Base-by-base conservation (phyloP, 2,888 invertebrate genomes). In the Ecdyonurus torrentis region DNA sequence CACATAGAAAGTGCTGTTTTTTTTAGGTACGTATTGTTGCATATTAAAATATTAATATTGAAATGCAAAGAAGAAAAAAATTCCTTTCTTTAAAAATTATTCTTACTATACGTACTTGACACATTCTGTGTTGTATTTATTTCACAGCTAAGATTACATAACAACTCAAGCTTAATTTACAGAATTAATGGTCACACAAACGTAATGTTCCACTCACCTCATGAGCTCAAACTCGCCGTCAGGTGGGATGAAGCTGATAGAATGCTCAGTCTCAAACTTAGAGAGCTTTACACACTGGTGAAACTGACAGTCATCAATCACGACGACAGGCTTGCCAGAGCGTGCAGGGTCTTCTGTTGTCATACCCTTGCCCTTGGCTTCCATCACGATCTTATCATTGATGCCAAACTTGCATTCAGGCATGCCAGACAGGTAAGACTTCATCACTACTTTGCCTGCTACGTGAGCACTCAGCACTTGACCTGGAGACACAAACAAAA, bases 401-500 rank as follows among this genome's bases (percentile, higher is more conserved):
- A 99, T 98, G 19, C 99, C 99, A 75, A 91, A 99, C 80, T 99
- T 99, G 79, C 99, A 99, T 76, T 99, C 99, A 0, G 99, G 99
- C 99, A 99, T 99, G 37, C 99, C 99, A 23, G 97, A 97, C 65
- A 99, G 79, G 75, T 98, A 99, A 0, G 97, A 96, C 79, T 99
- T 99, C 99, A 99, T 99, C 52, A 98, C 95, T 63, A 99, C 96
- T 76, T 97, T 96, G 62, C 99, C 99, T 24, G 99, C 99, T 52
- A 99, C 99, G 72, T 99, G 99, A 59, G 99, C 97, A 19, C 97
- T 97, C 63, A 99, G 78, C 25, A 99, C 98, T 80, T 99, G 98
- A 63, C 95, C 93, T 89, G 72, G 23, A 72, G 70, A 62, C n/a
- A n/a, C n/a, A n/a, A n/a, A n/a, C n/a, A n/a, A n/a, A n/a, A n/a